Evolutionary conservation across 1,140 invertebrate species (phyloP), one percentile per base, ranked within the genome.

Genomic region (Formica exsecta): DNA sequence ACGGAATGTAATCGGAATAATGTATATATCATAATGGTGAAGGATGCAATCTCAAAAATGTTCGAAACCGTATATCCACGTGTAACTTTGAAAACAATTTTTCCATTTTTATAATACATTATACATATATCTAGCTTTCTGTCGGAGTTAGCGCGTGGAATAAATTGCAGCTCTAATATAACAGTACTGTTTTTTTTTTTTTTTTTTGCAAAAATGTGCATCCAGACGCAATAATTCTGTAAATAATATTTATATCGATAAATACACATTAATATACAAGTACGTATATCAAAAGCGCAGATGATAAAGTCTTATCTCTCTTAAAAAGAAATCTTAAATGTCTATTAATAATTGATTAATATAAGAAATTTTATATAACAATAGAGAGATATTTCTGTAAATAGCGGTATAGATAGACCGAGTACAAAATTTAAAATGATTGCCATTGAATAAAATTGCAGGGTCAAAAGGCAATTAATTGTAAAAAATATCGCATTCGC

Each of bases 1-100:
- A 54, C 32, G 32, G 29, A 16, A 80, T 70, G 29, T 54, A 22
- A 54, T 54, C 76, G 25, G 32, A 80, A 70, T 80, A 80, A 80
- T 70, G 54, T 79, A 79, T 68, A 79, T n/a, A 25, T 19, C 3
- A 16, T 44, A 51, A 48, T 68, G n/a, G 62, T 41, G 29, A 79
- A 65, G 29, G n/a, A 70, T 38, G 25, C 44, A 68, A 79, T 54
- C 9, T 29, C 16, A 32, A 68, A 68, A 79, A 36, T 65, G 19
- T n/a, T 19, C 1, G 59, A 65, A 66, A 66, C 16, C 32, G 9
- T 77, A 64, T 38, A 36, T 32, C 11, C 29, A 22, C 3, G 11
- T 25, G 19, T 61, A 22, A 48, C 19, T 64, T 64, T 11, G 29
- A 9, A 48, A 79, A 65, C 3, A 65, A 48, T 65, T 77, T 65